These are phyloP conservation scores for Bugulina stolonifera DNA, from an alignment of 2,888 invertebrate genomes.

Conservation along the genomic window DNA sequence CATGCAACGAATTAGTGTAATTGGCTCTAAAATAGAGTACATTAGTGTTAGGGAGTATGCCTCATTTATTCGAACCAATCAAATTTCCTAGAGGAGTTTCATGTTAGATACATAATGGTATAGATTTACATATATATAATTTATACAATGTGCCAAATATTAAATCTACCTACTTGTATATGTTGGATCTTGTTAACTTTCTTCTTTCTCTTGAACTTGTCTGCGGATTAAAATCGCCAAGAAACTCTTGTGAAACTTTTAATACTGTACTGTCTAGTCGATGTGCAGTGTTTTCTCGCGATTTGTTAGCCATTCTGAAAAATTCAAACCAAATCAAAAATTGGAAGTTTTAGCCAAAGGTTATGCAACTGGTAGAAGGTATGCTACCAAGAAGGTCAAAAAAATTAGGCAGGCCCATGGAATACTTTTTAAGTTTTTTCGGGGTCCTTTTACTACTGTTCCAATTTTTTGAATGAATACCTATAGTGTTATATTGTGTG, in stretches of 20 bases:
- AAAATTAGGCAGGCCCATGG: too few species aligned
- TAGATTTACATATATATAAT: neutral
- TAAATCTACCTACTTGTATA: conserved; percentile 47
- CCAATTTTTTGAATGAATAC: too few species aligned
- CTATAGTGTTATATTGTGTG: too few species aligned
- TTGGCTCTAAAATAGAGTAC: conserved; percentile 16
- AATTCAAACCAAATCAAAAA: too few species aligned
- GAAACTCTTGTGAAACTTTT: conserved; percentile 34
- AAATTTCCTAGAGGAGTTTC: too few species aligned
- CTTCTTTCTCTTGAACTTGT: conserved; percentile 70
- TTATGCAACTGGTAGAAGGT: too few species aligned
- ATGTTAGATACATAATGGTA: neutral
- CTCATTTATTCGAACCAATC: too few species aligned
- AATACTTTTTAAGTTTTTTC: too few species aligned
- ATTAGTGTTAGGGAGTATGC: too few species aligned
- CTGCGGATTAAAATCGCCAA: conserved; percentile 63
- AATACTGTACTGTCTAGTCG: neutral
- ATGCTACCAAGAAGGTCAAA: too few species aligned
- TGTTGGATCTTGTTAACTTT: conserved; percentile 65
- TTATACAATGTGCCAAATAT: conserved; percentile 30
- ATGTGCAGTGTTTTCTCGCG: neutral
- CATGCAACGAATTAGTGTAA: conserved; percentile 36
- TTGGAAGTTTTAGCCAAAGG: too few species aligned
- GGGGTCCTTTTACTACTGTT: too few species aligned
- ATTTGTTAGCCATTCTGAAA: neutral